Conservation (phyloP, 1,140 invertebrate genomes). For the Phenacoccus solenopsis region DNA sequence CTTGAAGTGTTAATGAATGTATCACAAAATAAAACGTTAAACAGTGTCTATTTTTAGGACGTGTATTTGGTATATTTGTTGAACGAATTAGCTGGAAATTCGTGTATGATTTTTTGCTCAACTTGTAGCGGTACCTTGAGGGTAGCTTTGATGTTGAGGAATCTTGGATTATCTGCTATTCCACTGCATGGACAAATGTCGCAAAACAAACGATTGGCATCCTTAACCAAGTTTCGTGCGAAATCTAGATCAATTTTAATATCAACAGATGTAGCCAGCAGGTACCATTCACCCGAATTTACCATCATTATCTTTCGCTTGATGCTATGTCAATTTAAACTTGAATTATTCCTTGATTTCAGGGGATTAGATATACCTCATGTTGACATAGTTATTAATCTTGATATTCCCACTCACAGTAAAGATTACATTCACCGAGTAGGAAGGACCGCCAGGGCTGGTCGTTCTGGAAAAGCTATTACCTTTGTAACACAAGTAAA, state of each 20-base stretch:
- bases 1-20: too few relatives aligned
- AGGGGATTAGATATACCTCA: slow-evolving; percentile 96
- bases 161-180: slow-evolving; percentile 79
- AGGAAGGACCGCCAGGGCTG: slow-evolving; percentile 90
- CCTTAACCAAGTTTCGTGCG: slow-evolving; percentile 84
- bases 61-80: slow-evolving; percentile 92
- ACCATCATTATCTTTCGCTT: neutral
- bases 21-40: too few relatives aligned
- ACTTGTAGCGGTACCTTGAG: slow-evolving; percentile 88
- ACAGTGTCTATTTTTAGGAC: slow-evolving; percentile 64
- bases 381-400: slow-evolving; percentile 95
- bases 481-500: slow-evolving; percentile 67
- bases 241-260: slow-evolving; percentile 79
- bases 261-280: slow-evolving; percentile 95
- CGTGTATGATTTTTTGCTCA: slow-evolving; percentile 92
- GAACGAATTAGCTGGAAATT: slow-evolving; percentile 91
- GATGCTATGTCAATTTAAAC: neutral
- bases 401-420: slow-evolving; percentile 90
- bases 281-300: slow-evolving; percentile 41
- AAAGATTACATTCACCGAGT: slow-evolving; percentile 96
- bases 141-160: slow-evolving; percentile 73
- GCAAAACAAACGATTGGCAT: slow-evolving; percentile 81
- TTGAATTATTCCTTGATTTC: slow-evolving; percentile 29
- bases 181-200: slow-evolving; percentile 97
- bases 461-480: slow-evolving; percentile 67